Percentiles rank a stretch among this genome's conserved stretches.
These are phyloP conservation scores for Cassiopea andromeda DNA, from an alignment of 30 jellyfish, hydroid and myxozoan species.

Conservation along the genomic window DNA sequence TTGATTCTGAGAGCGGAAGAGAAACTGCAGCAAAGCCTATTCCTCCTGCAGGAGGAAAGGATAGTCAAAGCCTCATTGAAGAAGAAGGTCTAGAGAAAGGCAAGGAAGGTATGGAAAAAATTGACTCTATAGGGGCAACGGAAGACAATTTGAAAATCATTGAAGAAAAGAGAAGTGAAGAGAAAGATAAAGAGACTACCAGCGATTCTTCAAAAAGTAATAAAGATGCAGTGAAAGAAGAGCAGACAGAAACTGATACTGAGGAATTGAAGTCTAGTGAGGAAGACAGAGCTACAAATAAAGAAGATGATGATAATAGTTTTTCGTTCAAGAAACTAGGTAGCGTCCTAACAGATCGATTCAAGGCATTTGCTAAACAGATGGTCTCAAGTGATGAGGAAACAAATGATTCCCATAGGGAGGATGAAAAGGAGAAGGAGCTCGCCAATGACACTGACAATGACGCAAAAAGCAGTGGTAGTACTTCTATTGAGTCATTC, in stretches of 20 bases:
- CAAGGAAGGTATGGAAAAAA: background rate
- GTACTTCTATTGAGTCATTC: background rate
- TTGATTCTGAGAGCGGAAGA: background rate
- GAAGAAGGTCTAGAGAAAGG: background rate
- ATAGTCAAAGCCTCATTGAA: background rate
- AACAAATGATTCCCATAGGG: background rate
- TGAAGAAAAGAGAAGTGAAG: background rate
- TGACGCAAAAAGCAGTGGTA: background rate
- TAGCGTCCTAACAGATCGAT: slow-evolving; percentile 50
- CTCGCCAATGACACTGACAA: background rate
- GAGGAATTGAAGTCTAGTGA: background rate
- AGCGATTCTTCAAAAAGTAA: background rate
- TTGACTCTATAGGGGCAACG: background rate
- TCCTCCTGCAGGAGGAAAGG: slow-evolving; percentile 58
- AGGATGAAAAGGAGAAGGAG: slow-evolving; percentile 8
- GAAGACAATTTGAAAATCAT: background rate
- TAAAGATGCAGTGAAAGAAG: background rate
- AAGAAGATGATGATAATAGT: background rate
- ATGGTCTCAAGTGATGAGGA: slow-evolving; percentile 20
- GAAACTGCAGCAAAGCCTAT: slow-evolving; percentile 16
- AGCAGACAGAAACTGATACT: background rate
- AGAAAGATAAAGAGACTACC: background rate
- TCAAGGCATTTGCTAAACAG: slow-evolving; percentile 59
- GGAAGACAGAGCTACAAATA: background rate
- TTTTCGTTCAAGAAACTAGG: slow-evolving; percentile 47